Percentiles rank a stretch among this genome's conserved stretches.
These are phyloP conservation scores for Aelia acuminata DNA, from an alignment of 2,888 invertebrate species.

Conservation along the genomic window DNA sequence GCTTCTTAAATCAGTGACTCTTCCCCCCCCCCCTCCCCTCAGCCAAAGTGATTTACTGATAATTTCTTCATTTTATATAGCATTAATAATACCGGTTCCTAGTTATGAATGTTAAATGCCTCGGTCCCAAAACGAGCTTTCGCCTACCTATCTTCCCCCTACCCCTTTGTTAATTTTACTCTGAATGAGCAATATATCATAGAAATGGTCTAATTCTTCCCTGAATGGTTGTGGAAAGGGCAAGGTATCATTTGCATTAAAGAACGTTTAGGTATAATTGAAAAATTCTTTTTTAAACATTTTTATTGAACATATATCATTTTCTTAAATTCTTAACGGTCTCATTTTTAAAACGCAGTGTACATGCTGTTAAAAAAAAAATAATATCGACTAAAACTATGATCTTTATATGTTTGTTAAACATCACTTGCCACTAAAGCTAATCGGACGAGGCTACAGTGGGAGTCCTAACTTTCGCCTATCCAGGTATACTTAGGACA, in stretches of 20 bases:
- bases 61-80: conserved; percentile 7
- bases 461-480: no score
- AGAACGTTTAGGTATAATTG: not conserved
- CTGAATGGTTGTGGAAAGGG: not conserved
- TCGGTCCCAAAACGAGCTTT: not conserved
- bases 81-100: conserved; percentile 16
- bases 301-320: no score
- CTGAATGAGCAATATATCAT: conserved; percentile 4
- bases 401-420: no score
- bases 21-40: no score
- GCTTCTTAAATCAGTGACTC: conserved; percentile 13
- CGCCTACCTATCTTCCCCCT: not conserved
- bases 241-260: not conserved
- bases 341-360: no score
- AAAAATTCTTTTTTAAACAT: not conserved
- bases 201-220: not conserved
- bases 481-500: no score
- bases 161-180: conserved; percentile 7
- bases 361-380: no score
- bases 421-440: no score
- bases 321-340: no score
- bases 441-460: no score
- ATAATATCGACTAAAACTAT: no score
- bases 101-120: conserved; percentile 27
- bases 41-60: conserved; percentile 15